Percentiles rank a stretch among this genome's conserved stretches.
phyloP scores from a whole-genome alignment of 2,888 invertebrate genomes.

The Schizotus pectinicornis region DNA sequence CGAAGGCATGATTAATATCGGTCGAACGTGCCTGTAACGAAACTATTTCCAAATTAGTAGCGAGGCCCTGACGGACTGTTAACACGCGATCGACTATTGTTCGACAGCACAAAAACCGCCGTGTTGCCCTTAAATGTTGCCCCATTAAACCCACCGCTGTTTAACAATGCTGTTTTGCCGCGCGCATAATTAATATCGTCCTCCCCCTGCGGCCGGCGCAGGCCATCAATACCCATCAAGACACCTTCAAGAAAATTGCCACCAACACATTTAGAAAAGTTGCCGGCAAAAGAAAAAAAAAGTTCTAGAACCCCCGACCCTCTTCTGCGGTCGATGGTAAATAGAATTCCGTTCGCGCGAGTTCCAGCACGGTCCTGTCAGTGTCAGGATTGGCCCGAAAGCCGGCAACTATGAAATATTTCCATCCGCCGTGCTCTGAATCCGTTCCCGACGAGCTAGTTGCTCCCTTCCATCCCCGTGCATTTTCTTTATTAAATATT shows the following conservation, averaged over 20 bases:
- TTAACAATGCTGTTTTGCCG: conserved; percentile 16
- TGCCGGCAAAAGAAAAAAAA: no score
- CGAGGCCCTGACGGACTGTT: conserved; percentile 8
- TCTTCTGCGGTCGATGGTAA: conserved; percentile 15
- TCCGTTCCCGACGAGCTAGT: conserved; percentile 18
- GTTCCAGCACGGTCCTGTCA: conserved; percentile 17
- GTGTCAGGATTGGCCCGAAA: conserved; percentile 16
- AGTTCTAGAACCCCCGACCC: no score
- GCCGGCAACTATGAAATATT: conserved; percentile 49
- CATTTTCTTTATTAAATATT: conserved; percentile 38
- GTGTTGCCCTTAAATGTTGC: conserved; percentile 15
- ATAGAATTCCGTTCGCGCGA: conserved; percentile 15
- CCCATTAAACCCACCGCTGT: conserved; percentile 16
- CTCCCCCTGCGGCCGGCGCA: conserved; percentile 10
- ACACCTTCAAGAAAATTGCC: conserved; percentile 15
- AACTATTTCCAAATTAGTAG: conserved; percentile 19
- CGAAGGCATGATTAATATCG: conserved; percentile 10
- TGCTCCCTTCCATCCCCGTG: conserved; percentile 12
- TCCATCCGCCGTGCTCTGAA: conserved; percentile 46
- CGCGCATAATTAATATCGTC: conserved; percentile 23
- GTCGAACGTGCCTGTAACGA: not conserved
- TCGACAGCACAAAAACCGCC: conserved; percentile 20
- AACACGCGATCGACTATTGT: conserved; percentile 15
- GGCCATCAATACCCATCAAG: conserved; percentile 21
- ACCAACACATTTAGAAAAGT: conserved; percentile 17